Conservation (phyloP, 35 echinoderm and acorn worm species). For the Anneissia japonica region DNA sequence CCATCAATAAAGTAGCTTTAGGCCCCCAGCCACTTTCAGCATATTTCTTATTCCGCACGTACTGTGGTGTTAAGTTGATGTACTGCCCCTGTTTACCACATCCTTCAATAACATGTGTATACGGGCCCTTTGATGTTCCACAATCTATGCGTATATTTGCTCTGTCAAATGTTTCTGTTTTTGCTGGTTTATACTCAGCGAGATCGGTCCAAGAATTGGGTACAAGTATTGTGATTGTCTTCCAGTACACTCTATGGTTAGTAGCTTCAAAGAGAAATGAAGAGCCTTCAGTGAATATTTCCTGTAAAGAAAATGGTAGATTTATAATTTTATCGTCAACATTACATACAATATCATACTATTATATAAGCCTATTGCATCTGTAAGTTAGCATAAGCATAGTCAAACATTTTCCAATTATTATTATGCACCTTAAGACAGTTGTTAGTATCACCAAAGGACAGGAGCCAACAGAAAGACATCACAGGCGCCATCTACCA, state of each 20-base stretch:
- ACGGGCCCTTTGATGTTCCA: neutral
- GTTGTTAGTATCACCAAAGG: no score
- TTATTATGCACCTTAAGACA: no score
- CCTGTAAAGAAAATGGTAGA: no score
- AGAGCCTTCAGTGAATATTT: neutral
- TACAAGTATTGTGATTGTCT: neutral
- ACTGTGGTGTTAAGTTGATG: neutral
- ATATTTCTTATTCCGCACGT: neutral
- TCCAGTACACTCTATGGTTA: neutral
- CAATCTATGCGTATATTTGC: neutral
- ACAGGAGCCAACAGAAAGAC: no score
- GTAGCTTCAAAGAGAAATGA: neutral
- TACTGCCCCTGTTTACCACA: constrained; percentile 4
- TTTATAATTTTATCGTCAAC: no score
- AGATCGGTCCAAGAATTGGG: neutral
- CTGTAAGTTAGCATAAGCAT: no score
- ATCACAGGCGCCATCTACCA: no score
- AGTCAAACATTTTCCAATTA: no score
- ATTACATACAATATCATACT: no score
- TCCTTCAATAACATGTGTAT: neutral
- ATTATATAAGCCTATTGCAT: no score
- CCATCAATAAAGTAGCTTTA: neutral
- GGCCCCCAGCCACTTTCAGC: neutral
- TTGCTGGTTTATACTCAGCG: neutral
- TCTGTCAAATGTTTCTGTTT: neutral